Conservation (phyloP, 2,113 vertebrate genomes). For the Myotis davidii region DNA sequence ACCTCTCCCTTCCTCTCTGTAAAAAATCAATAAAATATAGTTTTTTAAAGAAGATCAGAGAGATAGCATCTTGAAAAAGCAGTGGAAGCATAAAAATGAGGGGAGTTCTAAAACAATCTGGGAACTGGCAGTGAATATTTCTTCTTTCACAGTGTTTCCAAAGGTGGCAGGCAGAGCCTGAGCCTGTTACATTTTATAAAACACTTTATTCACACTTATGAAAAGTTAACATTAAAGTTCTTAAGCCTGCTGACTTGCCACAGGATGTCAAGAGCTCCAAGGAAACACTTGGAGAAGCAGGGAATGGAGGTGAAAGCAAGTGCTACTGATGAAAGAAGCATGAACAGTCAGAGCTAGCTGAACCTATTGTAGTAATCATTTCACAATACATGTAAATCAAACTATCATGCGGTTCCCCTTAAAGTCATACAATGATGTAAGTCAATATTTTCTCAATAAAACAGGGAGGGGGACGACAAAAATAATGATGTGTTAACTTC, state of each 20-base stretch:
- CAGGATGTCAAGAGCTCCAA: slow-evolving; percentile 49
- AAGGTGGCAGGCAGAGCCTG: not conserved
- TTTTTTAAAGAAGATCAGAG: not conserved
- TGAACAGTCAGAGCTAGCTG: not conserved
- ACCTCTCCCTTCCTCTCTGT: no score
- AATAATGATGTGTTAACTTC: not conserved
- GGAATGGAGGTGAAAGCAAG: not conserved
- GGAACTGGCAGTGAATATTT: not conserved
- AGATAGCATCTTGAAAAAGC: not conserved
- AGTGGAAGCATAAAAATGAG: not conserved
- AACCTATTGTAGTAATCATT: not conserved
- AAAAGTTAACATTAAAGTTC: not conserved
- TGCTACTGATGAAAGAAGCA: not conserved
- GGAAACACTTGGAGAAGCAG: not conserved
- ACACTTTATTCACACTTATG: not conserved
- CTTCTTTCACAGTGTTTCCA: not conserved
- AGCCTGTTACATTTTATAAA: not conserved
- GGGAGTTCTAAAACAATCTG: not conserved
- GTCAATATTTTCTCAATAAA: not conserved
- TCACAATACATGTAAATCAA: not conserved
- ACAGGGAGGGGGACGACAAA: not conserved
- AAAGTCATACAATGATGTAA: not conserved
- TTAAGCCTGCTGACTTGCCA: slow-evolving; percentile 31
- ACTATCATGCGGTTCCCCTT: not conserved
- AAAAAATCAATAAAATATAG: no score